Evolutionary conservation across 2,113 vertebrate species (phyloP).

Genomic region (Tachuris rubrigastra): DNA sequence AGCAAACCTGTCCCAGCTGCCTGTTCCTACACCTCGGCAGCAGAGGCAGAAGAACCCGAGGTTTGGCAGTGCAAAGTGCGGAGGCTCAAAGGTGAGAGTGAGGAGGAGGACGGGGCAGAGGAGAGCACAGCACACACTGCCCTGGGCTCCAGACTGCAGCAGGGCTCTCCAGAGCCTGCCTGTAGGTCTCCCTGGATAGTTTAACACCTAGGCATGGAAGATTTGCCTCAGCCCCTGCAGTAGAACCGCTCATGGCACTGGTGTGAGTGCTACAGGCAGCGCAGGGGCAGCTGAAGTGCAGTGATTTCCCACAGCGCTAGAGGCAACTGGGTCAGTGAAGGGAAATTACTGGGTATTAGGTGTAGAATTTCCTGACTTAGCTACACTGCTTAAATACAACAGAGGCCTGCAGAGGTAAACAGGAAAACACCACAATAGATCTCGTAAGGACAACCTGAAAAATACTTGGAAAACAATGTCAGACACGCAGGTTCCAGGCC

Average conservation of each 20-base stretch:
- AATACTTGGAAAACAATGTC: background rate
- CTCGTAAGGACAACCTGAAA: background rate
- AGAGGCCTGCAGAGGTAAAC: background rate
- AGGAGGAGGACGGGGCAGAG: background rate
- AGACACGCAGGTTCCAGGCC: background rate
- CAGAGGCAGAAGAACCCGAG: background rate
- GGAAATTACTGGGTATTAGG: background rate
- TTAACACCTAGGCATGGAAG: background rate
- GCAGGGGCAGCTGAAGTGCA: background rate
- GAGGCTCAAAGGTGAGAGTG: background rate
- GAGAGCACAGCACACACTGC: background rate
- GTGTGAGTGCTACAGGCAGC: background rate
- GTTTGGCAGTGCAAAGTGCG: rapidly evolving
- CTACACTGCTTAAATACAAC: background rate
- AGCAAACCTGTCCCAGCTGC: background rate
- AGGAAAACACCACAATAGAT: conserved; percentile 43
- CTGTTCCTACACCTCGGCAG: background rate
- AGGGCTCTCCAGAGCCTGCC: background rate
- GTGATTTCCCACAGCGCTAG: background rate
- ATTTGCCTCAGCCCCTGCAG: background rate
- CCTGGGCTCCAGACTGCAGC: background rate
- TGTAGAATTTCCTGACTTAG: conserved; percentile 29
- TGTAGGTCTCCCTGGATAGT: background rate
- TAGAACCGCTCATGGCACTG: rapidly evolving
- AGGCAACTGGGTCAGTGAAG: background rate